Conservation (phyloP, 2,888 invertebrate species). For the Machimus atricapillus region DNA sequence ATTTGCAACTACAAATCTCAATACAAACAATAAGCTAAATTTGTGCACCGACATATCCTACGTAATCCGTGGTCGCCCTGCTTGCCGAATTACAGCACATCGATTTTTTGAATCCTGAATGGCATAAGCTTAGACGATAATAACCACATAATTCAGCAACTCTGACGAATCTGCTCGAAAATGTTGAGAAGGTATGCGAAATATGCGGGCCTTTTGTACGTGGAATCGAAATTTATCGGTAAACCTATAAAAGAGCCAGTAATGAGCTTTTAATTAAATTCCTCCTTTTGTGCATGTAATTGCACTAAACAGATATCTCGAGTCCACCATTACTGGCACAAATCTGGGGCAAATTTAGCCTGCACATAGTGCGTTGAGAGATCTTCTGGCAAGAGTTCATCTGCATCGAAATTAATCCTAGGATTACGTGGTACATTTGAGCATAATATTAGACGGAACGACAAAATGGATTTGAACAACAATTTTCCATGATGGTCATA, state of each 20-base stretch:
- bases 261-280: constrained; percentile 53
- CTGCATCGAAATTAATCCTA: constrained; percentile 59
- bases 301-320: constrained; percentile 40
- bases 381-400: constrained; percentile 64
- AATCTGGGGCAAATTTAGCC: constrained; percentile 48
- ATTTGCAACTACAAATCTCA: constrained; percentile 64
- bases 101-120: not conserved
- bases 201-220: constrained; percentile 58
- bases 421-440: constrained; percentile 50
- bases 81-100: constrained; percentile 50
- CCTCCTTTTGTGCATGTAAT: constrained; percentile 51
- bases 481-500: constrained; percentile 58
- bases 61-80: too few relatives aligned
- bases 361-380: constrained; percentile 66
- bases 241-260: constrained; percentile 59
- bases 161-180: constrained; percentile 52
- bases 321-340: not conserved
- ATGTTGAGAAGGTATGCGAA: constrained; percentile 55
- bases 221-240: constrained; percentile 59
- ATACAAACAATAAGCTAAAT: constrained; percentile 63
- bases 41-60: constrained; percentile 62
- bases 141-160: constrained; percentile 39
- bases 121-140: not conserved
- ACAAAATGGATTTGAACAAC: constrained; percentile 59
- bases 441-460: constrained; percentile 56